Evolutionary conservation across 1,140 invertebrate genomes (phyloP).

Genomic region (Nixonia krombeini): DNA sequence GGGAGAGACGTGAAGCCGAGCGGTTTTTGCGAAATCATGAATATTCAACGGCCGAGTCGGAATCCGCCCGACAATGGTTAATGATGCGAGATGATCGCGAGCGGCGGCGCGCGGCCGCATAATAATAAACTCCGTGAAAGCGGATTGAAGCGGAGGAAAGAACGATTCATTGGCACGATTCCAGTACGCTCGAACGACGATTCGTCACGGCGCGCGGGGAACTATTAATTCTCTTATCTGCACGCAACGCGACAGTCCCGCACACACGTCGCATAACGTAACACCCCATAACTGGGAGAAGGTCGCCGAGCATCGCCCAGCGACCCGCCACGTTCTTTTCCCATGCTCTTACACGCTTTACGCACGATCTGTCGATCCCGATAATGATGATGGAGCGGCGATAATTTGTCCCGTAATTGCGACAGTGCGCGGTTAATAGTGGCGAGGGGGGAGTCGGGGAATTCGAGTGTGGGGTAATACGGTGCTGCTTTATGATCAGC

Average conservation of each 20-base stretch:
- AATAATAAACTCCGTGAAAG: conserved; percentile 32
- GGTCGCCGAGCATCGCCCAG: not conserved
- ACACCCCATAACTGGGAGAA: not conserved
- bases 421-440: too few species aligned
- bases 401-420: not conserved
- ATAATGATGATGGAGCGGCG: not conserved
- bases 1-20: conserved; percentile 20
- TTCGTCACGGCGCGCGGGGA: conserved; percentile 4
- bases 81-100: conserved; percentile 4
- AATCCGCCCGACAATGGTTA: conserved; percentile 3
- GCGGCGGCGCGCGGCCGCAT: conserved; percentile 11
- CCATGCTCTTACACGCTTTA: not conserved
- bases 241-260: not conserved
- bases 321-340: not conserved
- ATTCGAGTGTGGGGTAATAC: too few species aligned
- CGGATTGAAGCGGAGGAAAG: conserved; percentile 1
- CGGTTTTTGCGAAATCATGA: conserved; percentile 32
- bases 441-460: too few species aligned
- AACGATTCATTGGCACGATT: conserved; percentile 11
- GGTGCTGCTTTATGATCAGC: too few species aligned
- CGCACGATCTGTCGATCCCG: not conserved
- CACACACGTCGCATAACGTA: not conserved
- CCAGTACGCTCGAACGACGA: not conserved
- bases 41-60: conserved; percentile 20
- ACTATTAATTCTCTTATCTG: conserved; percentile 3